Evolutionary conservation across 2,113 vertebrate genomes (phyloP).

Genomic region (Jacana jacana): DNA sequence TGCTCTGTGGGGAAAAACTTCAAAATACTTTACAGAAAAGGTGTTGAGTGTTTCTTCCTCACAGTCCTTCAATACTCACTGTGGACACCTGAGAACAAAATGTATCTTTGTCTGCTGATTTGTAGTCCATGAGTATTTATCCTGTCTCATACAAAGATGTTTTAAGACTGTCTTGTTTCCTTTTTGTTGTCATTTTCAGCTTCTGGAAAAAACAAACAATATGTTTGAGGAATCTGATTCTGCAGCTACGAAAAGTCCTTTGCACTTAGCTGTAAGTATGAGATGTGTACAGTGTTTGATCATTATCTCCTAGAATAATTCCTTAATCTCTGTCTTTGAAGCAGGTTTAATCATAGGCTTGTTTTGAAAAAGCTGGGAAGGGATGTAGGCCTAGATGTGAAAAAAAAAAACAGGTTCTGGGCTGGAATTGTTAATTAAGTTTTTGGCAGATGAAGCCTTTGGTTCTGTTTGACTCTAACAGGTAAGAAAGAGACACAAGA

Average conservation of each 20-base stretch:
- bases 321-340: neutral
- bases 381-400: neutral
- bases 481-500: neutral
- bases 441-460: neutral
- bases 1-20: neutral
- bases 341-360: neutral
- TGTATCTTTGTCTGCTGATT: neutral
- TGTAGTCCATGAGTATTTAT: neutral
- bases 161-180: neutral
- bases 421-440: neutral
- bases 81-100: neutral
- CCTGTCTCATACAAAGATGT: neutral
- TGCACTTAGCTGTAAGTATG: constrained; percentile 92
- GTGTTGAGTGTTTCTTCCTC: neutral
- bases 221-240: constrained; percentile 82
- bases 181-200: constrained; percentile 68
- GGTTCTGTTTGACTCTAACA: neutral
- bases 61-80: neutral
- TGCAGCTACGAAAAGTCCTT: constrained; percentile 83
- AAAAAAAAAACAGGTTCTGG: neutral
- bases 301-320: neutral
- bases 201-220: constrained; percentile 85
- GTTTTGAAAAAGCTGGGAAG: neutral
- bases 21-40: neutral
- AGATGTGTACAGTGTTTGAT: neutral